Conservation (phyloP, 2,797 vertebrate species). For the Pygocentrus nattereri region DNA sequence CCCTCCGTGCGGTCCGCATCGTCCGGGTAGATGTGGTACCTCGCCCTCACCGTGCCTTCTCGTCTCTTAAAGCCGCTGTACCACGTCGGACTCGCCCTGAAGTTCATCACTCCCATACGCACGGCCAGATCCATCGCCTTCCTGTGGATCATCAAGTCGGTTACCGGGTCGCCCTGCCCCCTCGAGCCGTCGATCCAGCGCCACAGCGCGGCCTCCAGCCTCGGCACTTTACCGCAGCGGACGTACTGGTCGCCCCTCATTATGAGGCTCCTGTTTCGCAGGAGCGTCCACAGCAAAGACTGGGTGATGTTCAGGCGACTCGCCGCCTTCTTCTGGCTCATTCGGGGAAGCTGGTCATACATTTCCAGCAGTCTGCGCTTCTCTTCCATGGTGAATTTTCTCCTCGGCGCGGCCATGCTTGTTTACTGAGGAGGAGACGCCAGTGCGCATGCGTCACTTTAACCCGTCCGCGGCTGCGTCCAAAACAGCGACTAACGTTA, state of each 20-base stretch:
- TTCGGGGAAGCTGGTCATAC: slow-evolving; percentile 47
- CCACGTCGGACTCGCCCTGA: slow-evolving; percentile 46
- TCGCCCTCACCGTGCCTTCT: slow-evolving; percentile 33
- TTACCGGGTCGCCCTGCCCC: not conserved
- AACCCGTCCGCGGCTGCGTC: no score
- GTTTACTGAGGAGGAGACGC: not conserved
- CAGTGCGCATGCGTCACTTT: not conserved
- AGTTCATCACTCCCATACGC: slow-evolving; percentile 23
- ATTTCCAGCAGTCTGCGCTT: slow-evolving; percentile 32
- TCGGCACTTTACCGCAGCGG: not conserved
- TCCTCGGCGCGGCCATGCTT: slow-evolving; percentile 43
- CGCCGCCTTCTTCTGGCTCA: slow-evolving; percentile 39
- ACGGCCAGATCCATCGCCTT: slow-evolving; percentile 32
- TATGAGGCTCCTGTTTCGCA: slow-evolving; percentile 17
- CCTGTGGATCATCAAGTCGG: slow-evolving; percentile 26
- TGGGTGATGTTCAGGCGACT: slow-evolving; percentile 15
- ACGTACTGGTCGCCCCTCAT: not conserved
- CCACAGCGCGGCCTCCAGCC: slow-evolving; percentile 51
- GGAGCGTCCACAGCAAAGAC: slow-evolving; percentile 19
- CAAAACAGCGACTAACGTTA: no score
- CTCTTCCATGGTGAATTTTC: slow-evolving; percentile 15
- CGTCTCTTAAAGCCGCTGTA: slow-evolving; percentile 41
- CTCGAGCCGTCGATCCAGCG: slow-evolving; percentile 31
- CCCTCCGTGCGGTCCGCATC: not conserved
- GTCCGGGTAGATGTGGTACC: slow-evolving; percentile 24